Evolutionary conservation across 92 coral and sea anemone species (phyloP).

Genomic region (Phenganax marumi): DNA sequence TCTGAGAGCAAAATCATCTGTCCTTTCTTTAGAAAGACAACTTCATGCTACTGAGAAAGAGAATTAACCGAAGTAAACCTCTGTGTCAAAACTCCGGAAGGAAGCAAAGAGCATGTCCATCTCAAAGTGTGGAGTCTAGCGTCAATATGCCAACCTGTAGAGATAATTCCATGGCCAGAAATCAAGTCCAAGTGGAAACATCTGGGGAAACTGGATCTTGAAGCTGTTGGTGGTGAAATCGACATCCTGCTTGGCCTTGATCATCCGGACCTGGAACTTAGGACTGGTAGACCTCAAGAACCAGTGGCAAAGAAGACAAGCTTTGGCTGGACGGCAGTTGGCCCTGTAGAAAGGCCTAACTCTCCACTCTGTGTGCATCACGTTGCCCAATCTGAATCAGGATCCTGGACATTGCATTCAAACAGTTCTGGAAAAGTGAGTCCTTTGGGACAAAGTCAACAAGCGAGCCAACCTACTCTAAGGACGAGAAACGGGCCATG

Average conservation of each 20-base stretch:
- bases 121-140: conserved; percentile 28
- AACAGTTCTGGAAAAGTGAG: conserved; percentile 24
- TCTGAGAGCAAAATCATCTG: neutral
- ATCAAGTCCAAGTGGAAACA: conserved; percentile 30
- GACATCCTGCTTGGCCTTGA: conserved; percentile 29
- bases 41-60: conserved; percentile 1
- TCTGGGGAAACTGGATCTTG: conserved; percentile 7
- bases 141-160: conserved; percentile 18
- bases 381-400: conserved; percentile 34
- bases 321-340: conserved; percentile 36
- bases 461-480: conserved; percentile 10
- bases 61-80: conserved; percentile 11
- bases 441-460: conserved; percentile 19
- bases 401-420: conserved; percentile 28
- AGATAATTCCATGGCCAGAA: conserved; percentile 26
- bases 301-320: conserved; percentile 31
- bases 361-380: conserved; percentile 31
- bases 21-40: neutral
- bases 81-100: conserved; percentile 32
- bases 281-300: conserved; percentile 13
- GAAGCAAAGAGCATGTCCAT: neutral
- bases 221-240: conserved; percentile 28
- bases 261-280: conserved; percentile 27
- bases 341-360: neutral
- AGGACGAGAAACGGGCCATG: conserved; percentile 45